Evolutionary conservation across 2,888 invertebrate species (phyloP).

Genomic region (Odontocolon sp.): DNA sequence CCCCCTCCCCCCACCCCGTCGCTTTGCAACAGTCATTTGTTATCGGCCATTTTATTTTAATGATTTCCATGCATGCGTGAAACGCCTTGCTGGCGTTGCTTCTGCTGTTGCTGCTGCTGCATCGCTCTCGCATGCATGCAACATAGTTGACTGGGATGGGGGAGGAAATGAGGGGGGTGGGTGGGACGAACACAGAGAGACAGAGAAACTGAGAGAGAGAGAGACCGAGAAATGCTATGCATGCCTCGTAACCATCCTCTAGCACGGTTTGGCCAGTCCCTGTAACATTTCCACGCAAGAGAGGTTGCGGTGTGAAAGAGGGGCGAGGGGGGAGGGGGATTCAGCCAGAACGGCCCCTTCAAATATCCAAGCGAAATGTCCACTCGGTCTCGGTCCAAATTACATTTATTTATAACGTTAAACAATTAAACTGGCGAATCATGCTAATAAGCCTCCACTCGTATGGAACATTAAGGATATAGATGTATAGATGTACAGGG

Average conservation of each 20-base stretch:
- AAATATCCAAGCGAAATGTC: conserved; percentile 57
- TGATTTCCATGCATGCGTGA: conserved; percentile 81
- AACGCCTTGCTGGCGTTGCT: conserved; percentile 74
- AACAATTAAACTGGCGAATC: conserved; percentile 45
- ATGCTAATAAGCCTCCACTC: conserved; percentile 12
- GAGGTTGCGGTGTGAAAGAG: conserved; percentile 17
- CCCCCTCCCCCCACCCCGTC: conserved; percentile 48
- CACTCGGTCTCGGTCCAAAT: conserved; percentile 60
- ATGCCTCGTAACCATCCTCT: conserved; percentile 48
- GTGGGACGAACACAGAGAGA: not conserved
- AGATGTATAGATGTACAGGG: too few relatives aligned
- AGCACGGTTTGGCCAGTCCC: conserved; percentile 36
- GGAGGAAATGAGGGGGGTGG: not conserved
- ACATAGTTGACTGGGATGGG: conserved; percentile 29
- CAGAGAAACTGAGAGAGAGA: not conserved
- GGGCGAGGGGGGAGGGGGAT: conserved; percentile 48
- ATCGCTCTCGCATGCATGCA: conserved; percentile 55
- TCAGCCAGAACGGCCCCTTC: conserved; percentile 49
- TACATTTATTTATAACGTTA: conserved; percentile 44
- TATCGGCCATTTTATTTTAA: conserved; percentile 81
- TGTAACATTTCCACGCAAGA: conserved; percentile 49
- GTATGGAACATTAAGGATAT: not conserved
- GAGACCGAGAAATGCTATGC: conserved; percentile 51
- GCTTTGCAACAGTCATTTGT: conserved; percentile 80
- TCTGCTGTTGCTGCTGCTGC: conserved; percentile 31